A percentile compares a stretch with the other conserved stretches of the same genome.
phyloP scores from a whole-genome alignment of 2,113 vertebrate species.

The Myrmecobius fasciatus region DNA sequence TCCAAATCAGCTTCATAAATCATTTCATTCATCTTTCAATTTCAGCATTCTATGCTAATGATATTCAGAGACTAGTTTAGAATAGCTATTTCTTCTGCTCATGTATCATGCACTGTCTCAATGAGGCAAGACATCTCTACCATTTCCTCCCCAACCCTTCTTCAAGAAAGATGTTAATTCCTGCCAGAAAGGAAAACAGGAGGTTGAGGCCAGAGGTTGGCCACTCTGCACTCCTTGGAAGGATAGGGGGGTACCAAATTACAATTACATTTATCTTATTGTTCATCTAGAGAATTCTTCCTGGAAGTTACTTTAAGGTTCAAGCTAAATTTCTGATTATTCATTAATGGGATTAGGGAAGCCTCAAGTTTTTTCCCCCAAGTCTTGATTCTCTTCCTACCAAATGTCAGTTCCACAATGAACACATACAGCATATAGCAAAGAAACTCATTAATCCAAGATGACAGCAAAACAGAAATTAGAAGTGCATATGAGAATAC shows the following conservation, averaged over 20 bases:
- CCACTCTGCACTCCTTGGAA: not conserved
- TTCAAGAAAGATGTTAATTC: not conserved
- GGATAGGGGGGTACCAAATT: not conserved
- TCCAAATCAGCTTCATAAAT: not conserved
- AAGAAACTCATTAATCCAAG: no score
- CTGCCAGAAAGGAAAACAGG: not conserved
- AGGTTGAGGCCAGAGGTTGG: not conserved
- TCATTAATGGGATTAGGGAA: no score
- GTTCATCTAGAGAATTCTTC: not conserved
- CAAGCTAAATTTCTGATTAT: no score
- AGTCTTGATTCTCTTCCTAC: no score
- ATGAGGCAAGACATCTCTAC: not conserved
- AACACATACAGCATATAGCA: no score
- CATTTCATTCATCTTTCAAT: not conserved
- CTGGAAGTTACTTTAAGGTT: no score
- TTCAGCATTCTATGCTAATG: not conserved
- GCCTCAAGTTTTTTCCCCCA: no score
- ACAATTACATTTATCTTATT: not conserved
- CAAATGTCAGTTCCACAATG: no score
- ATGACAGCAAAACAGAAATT: no score
- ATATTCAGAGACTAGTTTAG: not conserved
- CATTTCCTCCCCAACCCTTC: not conserved
- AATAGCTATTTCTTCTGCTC: not conserved
- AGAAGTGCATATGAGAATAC: no score
- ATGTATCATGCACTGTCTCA: not conserved